A percentile compares a stretch with the other conserved stretches of the same genome.
Evolutionary conservation across 2,113 vertebrate genomes (phyloP).

Genomic region (Suricata suricatta): DNA sequence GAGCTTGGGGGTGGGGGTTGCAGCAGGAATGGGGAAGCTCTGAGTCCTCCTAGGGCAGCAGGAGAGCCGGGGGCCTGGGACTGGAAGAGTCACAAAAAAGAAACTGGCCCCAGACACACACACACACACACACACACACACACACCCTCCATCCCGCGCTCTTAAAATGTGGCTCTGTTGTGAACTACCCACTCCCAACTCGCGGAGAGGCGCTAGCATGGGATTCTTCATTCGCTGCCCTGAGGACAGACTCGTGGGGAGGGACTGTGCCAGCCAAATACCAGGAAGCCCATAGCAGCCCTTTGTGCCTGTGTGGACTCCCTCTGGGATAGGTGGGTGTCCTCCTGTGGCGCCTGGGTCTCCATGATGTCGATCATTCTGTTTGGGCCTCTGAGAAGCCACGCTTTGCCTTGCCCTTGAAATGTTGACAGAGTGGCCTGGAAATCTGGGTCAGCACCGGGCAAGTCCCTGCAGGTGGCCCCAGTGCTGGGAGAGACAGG

Average conservation of each 20-base stretch:
- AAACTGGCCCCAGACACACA: neutral
- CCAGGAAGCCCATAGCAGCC: neutral
- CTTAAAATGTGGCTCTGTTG: accelerated
- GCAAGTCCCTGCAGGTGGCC: constrained; percentile 45
- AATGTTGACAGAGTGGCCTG: constrained; percentile 6
- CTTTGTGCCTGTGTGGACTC: neutral
- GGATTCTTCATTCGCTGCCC: neutral
- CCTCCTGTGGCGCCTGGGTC: neutral
- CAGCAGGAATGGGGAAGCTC: neutral
- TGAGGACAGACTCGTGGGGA: neutral
- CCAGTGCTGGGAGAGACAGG: neutral
- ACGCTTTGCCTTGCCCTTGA: constrained; percentile 21
- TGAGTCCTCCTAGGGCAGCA: neutral
- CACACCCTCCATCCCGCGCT: accelerated
- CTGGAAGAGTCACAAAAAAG: neutral
- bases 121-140: too few relatives aligned
- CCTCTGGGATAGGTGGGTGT: neutral
- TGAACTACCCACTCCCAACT: neutral
- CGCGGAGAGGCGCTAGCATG: accelerated
- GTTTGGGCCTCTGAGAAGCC: neutral
- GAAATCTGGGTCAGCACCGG: constrained; percentile 66
- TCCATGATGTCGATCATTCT: neutral
- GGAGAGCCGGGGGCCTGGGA: neutral
- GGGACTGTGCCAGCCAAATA: neutral
- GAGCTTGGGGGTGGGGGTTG: neutral